These are phyloP conservation scores for Ammodytes marinus DNA, from an alignment of 2,113 vertebrate genomes.

Conservation along the genomic window DNA sequence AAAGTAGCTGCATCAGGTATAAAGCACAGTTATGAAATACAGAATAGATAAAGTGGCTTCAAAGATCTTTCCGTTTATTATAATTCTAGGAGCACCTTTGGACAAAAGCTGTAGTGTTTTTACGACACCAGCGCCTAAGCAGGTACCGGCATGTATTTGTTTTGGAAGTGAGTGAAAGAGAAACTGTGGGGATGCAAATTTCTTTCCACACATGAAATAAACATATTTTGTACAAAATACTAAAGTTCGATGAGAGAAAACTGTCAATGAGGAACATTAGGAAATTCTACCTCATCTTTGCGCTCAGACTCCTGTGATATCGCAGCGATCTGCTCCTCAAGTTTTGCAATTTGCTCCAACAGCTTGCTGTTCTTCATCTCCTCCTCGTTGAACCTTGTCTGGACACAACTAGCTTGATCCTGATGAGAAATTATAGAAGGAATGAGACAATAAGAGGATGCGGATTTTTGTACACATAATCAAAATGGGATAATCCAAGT, in stretches of 20 bases:
- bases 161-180: no score
- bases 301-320: conserved; percentile 82
- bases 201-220: background rate
- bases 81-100: no score
- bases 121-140: no score
- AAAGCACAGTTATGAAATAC: background rate
- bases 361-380: conserved; percentile 91
- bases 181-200: no score
- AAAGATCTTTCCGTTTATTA: no score
- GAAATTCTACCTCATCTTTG: conserved; percentile 74
- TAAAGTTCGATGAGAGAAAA: background rate
- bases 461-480: background rate
- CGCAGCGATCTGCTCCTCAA: conserved; percentile 89
- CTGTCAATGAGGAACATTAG: background rate
- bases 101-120: no score
- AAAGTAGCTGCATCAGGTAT: conserved; percentile 84
- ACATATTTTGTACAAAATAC: background rate
- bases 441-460: background rate
- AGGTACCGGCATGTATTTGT: no score
- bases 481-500: background rate
- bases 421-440: conserved; percentile 61
- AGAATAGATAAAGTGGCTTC: background rate
- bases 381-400: conserved; percentile 90
- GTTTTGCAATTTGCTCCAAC: conserved; percentile 89
- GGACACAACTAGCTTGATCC: conserved; percentile 89